Percentiles rank a stretch among this genome's conserved stretches.
These are phyloP conservation scores for Tylochromis polylepis DNA, from an alignment of 2,113 vertebrate species.

Conservation along the genomic window DNA sequence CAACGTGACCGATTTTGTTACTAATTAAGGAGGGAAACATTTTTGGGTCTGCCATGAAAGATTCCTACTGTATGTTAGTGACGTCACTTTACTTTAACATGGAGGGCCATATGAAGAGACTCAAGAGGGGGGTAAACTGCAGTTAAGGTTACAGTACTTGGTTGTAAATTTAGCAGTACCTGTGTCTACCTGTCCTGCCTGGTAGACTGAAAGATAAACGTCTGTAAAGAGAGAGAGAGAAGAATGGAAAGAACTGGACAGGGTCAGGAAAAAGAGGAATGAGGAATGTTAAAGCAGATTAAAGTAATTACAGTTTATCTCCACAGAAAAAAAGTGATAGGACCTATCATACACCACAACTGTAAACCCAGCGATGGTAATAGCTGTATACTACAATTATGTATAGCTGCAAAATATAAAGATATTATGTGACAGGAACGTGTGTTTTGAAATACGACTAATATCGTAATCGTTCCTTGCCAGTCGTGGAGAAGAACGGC, in stretches of 20 bases:
- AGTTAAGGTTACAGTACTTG: conserved; percentile 63
- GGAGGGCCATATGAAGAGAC: conserved; percentile 63
- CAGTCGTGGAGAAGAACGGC: conserved; percentile 1
- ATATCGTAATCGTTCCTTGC: neutral
- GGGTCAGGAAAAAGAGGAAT: conserved; percentile 92
- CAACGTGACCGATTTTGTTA: neutral
- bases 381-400: neutral
- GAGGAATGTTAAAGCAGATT: conserved; percentile 86
- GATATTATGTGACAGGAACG: neutral
- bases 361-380: neutral
- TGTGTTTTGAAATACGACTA: neutral
- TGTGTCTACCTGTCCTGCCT: conserved; percentile 99
- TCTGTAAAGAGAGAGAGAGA: conserved; percentile 97
- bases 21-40: conserved; percentile 43
- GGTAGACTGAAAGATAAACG: conserved; percentile 99
- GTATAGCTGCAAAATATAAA: neutral
- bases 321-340: conserved; percentile 61
- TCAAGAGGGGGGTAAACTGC: conserved; percentile 32
- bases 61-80: conserved; percentile 80
- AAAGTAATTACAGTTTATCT: conserved; percentile 74
- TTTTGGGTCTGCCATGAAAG: conserved; percentile 87
- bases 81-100: conserved; percentile 85
- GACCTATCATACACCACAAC: conserved; percentile 74
- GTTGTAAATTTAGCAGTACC: conserved; percentile 95
- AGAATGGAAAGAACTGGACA: conserved; percentile 99